Conservation (phyloP, 30 jellyfish, hydroid and myxozoan genomes). For the Catostylus mosaicus region DNA sequence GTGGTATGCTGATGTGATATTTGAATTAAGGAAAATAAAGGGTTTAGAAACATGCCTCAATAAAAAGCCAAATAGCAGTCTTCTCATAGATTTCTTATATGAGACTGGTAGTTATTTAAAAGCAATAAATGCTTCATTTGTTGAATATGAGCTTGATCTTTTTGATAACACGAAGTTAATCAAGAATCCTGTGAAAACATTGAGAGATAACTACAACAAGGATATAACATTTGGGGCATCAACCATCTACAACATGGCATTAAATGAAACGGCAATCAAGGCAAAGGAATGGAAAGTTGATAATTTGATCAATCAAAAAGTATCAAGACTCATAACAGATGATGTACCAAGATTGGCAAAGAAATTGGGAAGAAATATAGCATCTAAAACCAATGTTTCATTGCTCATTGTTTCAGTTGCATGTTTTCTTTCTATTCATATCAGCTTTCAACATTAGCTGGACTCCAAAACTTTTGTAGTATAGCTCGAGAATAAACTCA, state of each 20-base stretch:
- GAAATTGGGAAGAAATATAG: slow-evolving; percentile 59
- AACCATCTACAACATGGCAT: slow-evolving; percentile 76
- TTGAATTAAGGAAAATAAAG: slow-evolving; percentile 12
- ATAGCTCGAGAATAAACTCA: neutral
- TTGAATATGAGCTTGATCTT: slow-evolving; percentile 47
- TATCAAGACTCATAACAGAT: slow-evolving; percentile 78
- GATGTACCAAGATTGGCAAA: slow-evolving; percentile 76
- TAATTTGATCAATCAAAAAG: slow-evolving; percentile 49
- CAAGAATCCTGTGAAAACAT: slow-evolving; percentile 52
- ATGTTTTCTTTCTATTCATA: too few species aligned
- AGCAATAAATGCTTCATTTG: slow-evolving; percentile 76
- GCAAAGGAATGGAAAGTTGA: slow-evolving; percentile 36
- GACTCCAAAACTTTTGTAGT: neutral
- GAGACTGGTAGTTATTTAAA: slow-evolving; percentile 70
- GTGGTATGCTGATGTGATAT: neutral
- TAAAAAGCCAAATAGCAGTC: slow-evolving; percentile 47
- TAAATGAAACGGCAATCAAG: slow-evolving; percentile 30
- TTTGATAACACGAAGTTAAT: slow-evolving; percentile 54
- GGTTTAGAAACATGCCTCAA: slow-evolving; percentile 58
- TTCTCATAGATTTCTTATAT: slow-evolving; percentile 42
- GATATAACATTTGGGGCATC: slow-evolving; percentile 76
- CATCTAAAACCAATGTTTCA: neutral
- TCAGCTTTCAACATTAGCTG: too few species aligned
- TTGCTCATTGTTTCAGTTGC: neutral
- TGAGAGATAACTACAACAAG: slow-evolving; percentile 76